A percentile compares a stretch with the other conserved stretches of the same genome.
phyloP scores from a whole-genome alignment of 2,888 invertebrate genomes.

The Drosophila birchii region DNA sequence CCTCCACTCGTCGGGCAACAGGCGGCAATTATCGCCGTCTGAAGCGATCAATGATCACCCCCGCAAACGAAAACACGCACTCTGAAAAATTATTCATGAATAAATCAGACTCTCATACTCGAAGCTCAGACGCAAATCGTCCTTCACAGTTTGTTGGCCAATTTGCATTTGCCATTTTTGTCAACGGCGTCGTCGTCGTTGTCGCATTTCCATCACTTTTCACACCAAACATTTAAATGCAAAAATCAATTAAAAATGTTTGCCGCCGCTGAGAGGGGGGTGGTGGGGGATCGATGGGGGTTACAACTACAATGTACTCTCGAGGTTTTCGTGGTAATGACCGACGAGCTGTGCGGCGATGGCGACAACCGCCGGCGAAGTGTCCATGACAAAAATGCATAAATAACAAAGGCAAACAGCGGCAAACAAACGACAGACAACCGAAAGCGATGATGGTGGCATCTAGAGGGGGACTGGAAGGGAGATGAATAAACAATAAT shows the following conservation, averaged over 20 bases:
- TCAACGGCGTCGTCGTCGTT: slow-evolving; percentile 14
- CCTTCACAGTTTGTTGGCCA: slow-evolving; percentile 35
- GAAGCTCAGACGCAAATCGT: slow-evolving; percentile 32
- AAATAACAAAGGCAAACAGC: slow-evolving; percentile 64
- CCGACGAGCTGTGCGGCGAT: slow-evolving; percentile 36
- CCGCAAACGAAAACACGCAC: slow-evolving; percentile 33
- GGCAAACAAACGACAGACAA: slow-evolving; percentile 40
- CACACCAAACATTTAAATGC: slow-evolving; percentile 68
- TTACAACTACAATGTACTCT: slow-evolving; percentile 4
- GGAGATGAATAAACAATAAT: slow-evolving; percentile 29
- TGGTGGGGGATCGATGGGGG: slow-evolving; percentile 6
- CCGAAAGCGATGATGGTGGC: slow-evolving; percentile 20
- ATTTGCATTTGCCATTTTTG: slow-evolving; percentile 45
- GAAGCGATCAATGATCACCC: slow-evolving; percentile 37
- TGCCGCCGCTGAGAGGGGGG: slow-evolving; percentile 32
- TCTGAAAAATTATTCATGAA: slow-evolving; percentile 34
- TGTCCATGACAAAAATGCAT: slow-evolving; percentile 78
- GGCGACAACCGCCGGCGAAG: slow-evolving; percentile 42
- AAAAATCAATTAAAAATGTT: slow-evolving; percentile 75
- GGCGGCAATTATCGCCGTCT: slow-evolving; percentile 38
- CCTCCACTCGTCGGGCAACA: slow-evolving; percentile 17
- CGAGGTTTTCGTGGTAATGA: slow-evolving; percentile 67
- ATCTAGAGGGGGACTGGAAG: slow-evolving; percentile 6
- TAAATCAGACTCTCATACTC: slow-evolving; percentile 37
- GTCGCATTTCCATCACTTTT: slow-evolving; percentile 49